Base-by-base conservation (phyloP, 2,888 invertebrate species). In the Cerceris rybyensis region DNA sequence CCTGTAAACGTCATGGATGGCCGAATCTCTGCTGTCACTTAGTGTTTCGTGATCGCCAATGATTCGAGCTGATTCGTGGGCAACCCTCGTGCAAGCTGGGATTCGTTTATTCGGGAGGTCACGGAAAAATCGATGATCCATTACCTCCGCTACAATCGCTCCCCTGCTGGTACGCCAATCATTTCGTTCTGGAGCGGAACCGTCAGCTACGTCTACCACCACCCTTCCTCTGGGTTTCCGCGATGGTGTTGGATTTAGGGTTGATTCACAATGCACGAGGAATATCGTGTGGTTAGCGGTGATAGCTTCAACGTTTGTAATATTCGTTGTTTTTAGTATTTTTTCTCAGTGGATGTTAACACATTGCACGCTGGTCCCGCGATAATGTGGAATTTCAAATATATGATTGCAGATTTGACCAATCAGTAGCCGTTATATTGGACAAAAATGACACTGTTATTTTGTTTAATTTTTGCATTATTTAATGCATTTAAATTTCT, bases 91-190 rank as follows among this genome's bases (percentile, higher is more conserved):
- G 41, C 17, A 41, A 17, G 17, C 42, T 13, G 16, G 64, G 80
- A 70, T 74, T 50, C 80, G 77, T 83, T 84, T 76, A 78, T 77
- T 67, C 64, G 57, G 55, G 71, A 78, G 81, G 79, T 81, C 80
- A 78, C 66, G 77, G 78, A 80, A 79, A 78, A 77, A 82, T 86
- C 76, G 83, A 82, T 83, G 83, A 83, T 75, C 81, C 80, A 71
- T 81, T 81, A 74, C 73, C 49, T 43, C 57, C 50, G 69, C 49
- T 64, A 52, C 69, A 65, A 83, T 85, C 80, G 79, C 58, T 82
- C 84, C 86, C 85, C 74, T 66, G 82, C 67, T 77, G 75, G 68
- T 74, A 77, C 81, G 82, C 83, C 88, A 84, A 86, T 88, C 87
- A 87, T 88, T 86, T 86, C 81, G 82, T 81, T 86, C 81, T 68